Evolutionary conservation across 1,140 invertebrate species (phyloP).

Genomic region (Lasaia peninsularis): DNA sequence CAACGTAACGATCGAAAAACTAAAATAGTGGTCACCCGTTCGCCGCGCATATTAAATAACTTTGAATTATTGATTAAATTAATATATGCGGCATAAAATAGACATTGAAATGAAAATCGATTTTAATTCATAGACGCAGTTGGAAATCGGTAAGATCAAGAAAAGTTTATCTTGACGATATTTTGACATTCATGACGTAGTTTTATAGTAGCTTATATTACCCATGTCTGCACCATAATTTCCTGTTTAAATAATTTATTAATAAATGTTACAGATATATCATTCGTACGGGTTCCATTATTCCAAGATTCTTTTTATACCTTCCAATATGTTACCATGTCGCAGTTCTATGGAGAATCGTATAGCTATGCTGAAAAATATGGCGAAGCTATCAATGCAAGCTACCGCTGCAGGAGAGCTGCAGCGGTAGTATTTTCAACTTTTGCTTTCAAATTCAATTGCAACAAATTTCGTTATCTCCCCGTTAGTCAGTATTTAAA

Average conservation of each 20-base stretch:
- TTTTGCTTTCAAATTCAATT: neutral
- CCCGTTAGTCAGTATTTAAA: too few species aligned
- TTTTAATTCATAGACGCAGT: neutral
- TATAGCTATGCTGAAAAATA: too few species aligned
- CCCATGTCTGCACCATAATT: neutral
- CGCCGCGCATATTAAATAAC: neutral
- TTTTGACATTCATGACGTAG: neutral
- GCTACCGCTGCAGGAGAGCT: too few species aligned
- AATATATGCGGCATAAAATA: neutral
- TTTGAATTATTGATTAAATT: neutral
- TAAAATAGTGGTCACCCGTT: neutral
- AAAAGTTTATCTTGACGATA: neutral
- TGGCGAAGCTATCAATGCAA: too few species aligned
- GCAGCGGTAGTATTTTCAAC: too few species aligned
- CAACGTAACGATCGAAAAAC: neutral
- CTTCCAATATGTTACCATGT: too few species aligned
- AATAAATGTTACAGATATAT: too few species aligned
- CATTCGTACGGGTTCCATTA: too few species aligned
- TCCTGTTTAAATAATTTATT: too few species aligned
- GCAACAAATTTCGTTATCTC: too few species aligned
- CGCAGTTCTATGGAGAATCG: too few species aligned
- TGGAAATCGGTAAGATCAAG: neutral
- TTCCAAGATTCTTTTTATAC: too few species aligned
- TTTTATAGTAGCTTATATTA: neutral
- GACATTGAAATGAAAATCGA: neutral